These are phyloP conservation scores for Epinotia nisella DNA, from an alignment of 2,888 invertebrate species.

Conservation along the genomic window DNA sequence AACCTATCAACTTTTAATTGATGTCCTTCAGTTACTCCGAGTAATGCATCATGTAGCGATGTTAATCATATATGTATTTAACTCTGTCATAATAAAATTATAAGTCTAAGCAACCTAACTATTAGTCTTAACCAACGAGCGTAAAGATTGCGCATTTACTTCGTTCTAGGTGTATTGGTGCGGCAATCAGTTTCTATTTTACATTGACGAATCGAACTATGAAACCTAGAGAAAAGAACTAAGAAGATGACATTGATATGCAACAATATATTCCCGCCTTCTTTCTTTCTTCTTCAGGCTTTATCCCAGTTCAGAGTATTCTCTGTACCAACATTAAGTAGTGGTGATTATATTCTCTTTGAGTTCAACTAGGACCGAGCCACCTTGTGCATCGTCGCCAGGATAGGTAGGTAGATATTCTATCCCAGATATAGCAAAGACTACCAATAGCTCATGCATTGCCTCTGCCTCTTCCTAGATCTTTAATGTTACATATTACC, in stretches of 20 bases:
- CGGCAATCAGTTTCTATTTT: neutral
- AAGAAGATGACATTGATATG: neutral
- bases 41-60: neutral
- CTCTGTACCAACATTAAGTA: no score
- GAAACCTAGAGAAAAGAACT: neutral
- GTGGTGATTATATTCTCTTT: no score
- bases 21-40: neutral
- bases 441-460: no score
- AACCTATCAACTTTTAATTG: neutral
- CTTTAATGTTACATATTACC: neutral
- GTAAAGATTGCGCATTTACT: conserved; percentile 12
- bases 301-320: neutral
- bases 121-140: conserved; percentile 14
- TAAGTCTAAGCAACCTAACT: neutral
- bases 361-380: no score
- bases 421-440: no score
- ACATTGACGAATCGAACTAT: neutral
- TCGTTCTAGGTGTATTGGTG: neutral
- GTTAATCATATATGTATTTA: neutral
- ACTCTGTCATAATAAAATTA: neutral
- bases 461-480: no score
- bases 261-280: neutral
- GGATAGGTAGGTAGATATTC: no score
- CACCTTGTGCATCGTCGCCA: no score
- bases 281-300: neutral